Conservation (phyloP, 2,113 vertebrate genomes). For the Callionymus lyra region DNA sequence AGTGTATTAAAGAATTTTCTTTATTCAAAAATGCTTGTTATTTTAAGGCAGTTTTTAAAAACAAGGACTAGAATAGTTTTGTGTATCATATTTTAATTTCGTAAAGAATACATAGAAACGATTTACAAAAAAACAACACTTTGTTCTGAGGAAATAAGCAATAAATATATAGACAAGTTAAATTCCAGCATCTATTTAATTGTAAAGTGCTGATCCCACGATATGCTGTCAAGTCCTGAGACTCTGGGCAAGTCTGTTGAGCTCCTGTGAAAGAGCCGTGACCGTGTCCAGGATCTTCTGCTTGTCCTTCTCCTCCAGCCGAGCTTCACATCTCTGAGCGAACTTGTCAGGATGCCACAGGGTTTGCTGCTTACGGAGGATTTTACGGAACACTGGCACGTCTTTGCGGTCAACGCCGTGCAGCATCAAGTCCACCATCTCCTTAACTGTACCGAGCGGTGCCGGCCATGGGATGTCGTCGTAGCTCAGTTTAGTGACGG, state of each 20-base stretch:
- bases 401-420: slow-evolving; percentile 69
- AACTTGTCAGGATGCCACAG: slow-evolving; percentile 86
- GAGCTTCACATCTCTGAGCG: slow-evolving; percentile 72
- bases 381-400: slow-evolving; percentile 56
- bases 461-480: slow-evolving; percentile 79
- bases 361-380: slow-evolving; percentile 71
- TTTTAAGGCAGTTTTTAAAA: too few relatives aligned
- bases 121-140: too few relatives aligned
- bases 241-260: slow-evolving; percentile 74
- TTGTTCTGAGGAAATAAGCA: too few relatives aligned
- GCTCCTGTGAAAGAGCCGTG: slow-evolving; percentile 78
- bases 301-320: slow-evolving; percentile 67
- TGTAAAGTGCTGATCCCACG: too few relatives aligned
- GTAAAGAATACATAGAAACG: too few relatives aligned
- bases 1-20: too few relatives aligned
- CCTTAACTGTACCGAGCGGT: slow-evolving; percentile 63
- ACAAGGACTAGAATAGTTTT: too few relatives aligned
- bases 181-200: too few relatives aligned
- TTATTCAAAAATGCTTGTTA: too few relatives aligned
- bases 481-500: slow-evolving; percentile 57
- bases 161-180: too few relatives aligned
- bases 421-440: slow-evolving; percentile 76
- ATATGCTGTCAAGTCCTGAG: slow-evolving; percentile 26
- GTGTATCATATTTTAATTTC: too few relatives aligned
- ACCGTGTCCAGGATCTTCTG: slow-evolving; percentile 71